Evolutionary conservation across 2,113 vertebrate species (phyloP).

Genomic region (Macrotus californicus): DNA sequence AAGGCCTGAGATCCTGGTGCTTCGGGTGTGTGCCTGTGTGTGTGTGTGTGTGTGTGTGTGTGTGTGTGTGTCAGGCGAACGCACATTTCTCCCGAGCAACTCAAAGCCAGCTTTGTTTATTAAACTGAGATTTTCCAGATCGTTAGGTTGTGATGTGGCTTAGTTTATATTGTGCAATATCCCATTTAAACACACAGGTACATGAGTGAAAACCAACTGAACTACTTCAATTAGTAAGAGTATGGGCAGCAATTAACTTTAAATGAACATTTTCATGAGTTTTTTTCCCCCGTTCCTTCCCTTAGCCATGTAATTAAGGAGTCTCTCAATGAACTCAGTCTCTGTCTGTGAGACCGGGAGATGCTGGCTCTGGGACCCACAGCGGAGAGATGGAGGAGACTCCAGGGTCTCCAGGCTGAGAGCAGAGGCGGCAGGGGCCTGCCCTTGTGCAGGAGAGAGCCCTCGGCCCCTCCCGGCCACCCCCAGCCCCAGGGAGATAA

Average conservation of each 20-base stretch:
- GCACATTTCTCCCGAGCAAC: slow-evolving; percentile 65
- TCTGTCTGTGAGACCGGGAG: not conserved
- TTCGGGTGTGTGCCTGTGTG: not conserved
- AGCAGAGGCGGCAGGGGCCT: not conserved
- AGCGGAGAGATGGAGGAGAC: not conserved
- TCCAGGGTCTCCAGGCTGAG: not conserved
- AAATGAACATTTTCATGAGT: slow-evolving; percentile 52
- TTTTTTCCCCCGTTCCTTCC: not conserved
- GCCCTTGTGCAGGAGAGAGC: not conserved
- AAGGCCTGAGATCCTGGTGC: slow-evolving; percentile 58
- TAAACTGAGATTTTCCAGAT: slow-evolving; percentile 76
- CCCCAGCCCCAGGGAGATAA: not conserved
- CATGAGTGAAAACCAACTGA: slow-evolving; percentile 55
- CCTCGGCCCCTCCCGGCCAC: not conserved
- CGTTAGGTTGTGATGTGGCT: slow-evolving; percentile 73
- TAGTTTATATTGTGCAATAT: slow-evolving; percentile 65
- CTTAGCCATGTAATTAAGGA: slow-evolving; percentile 18
- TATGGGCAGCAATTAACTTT: slow-evolving; percentile 62
- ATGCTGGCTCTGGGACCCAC: not conserved
- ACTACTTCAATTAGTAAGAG: slow-evolving; percentile 66
- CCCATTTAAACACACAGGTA: slow-evolving; percentile 69
- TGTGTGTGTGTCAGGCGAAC: not conserved
- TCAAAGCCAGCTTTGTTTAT: slow-evolving; percentile 81
- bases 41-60: not conserved
- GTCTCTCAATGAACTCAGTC: not conserved